These are phyloP conservation scores for Anodontia alba DNA, from an alignment of 2,888 invertebrate species.

Conservation along the genomic window DNA sequence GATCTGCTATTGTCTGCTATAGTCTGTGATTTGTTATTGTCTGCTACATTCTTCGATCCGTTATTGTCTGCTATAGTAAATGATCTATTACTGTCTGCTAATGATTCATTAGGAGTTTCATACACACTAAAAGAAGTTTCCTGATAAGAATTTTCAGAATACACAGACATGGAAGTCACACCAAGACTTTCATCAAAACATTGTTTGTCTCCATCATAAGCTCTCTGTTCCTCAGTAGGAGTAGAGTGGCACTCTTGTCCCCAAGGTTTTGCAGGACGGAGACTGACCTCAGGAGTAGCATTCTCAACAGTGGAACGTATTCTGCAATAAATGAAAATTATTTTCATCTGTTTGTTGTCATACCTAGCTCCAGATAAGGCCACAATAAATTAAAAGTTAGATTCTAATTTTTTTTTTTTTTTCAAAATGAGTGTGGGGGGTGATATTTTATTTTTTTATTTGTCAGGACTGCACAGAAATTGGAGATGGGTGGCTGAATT, in stretches of 20 bases:
- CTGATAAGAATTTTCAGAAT: slow-evolving; percentile 8
- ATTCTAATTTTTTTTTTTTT: too few relatives aligned
- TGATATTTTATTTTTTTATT: too few relatives aligned
- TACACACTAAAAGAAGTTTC: slow-evolving; percentile 32
- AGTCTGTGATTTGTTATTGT: background rate
- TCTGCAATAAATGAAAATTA: background rate
- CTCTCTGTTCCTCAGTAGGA: background rate
- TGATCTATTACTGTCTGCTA: background rate
- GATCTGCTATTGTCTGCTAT: background rate
- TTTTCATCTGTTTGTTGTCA: too few relatives aligned
- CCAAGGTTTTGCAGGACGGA: slow-evolving; percentile 2
- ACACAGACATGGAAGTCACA: background rate
- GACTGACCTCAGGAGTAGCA: background rate
- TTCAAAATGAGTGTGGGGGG: too few relatives aligned
- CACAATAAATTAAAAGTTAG: too few relatives aligned
- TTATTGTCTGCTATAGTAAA: background rate
- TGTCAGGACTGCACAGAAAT: too few relatives aligned
- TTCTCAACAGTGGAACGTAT: background rate
- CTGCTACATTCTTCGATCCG: background rate
- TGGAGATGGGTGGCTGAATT: too few relatives aligned
- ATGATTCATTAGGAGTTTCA: slow-evolving; percentile 39
- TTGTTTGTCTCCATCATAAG: background rate
- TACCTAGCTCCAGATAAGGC: too few relatives aligned
- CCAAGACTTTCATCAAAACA: background rate
- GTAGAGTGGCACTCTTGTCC: background rate